Percentiles rank a stretch among this genome's conserved stretches.
These are phyloP conservation scores for Vanacampus margaritifer DNA, from an alignment of 2,113 vertebrate species.

Conservation along the genomic window DNA sequence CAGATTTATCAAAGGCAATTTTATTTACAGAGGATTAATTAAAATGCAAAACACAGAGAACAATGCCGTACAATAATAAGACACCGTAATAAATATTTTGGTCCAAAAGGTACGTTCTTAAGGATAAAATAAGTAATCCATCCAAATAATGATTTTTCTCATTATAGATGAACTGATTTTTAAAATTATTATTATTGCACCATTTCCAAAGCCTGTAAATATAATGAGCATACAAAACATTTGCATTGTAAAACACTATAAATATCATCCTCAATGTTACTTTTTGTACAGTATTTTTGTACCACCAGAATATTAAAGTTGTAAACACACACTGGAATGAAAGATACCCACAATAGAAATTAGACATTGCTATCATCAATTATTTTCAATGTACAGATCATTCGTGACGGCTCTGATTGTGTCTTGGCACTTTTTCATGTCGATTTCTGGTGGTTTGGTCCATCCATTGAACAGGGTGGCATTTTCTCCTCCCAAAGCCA, in stretches of 20 bases:
- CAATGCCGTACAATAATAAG: background rate
- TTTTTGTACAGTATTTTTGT: background rate
- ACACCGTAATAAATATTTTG: constrained; percentile 3
- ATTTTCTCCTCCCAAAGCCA: background rate
- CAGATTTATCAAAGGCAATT: background rate
- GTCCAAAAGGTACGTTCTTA: background rate
- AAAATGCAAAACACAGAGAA: background rate
- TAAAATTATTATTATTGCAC: background rate
- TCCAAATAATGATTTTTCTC: background rate
- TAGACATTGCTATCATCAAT: background rate
- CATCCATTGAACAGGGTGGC: background rate
- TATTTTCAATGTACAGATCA: background rate
- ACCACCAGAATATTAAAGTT: background rate
- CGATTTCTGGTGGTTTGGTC: background rate
- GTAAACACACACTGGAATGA: constrained; percentile 2
- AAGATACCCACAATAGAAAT: background rate
- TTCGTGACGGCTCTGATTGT: background rate
- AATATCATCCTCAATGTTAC: background rate
- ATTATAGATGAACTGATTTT: too few relatives aligned
- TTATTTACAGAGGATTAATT: constrained; percentile 1
- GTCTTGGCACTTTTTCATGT: background rate
- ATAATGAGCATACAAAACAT: background rate
- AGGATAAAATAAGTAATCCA: background rate
- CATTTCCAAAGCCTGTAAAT: background rate
- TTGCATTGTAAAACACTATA: background rate